These are phyloP conservation scores for Drosophila parvula DNA, from an alignment of 1,140 invertebrate species.

Conservation along the genomic window DNA sequence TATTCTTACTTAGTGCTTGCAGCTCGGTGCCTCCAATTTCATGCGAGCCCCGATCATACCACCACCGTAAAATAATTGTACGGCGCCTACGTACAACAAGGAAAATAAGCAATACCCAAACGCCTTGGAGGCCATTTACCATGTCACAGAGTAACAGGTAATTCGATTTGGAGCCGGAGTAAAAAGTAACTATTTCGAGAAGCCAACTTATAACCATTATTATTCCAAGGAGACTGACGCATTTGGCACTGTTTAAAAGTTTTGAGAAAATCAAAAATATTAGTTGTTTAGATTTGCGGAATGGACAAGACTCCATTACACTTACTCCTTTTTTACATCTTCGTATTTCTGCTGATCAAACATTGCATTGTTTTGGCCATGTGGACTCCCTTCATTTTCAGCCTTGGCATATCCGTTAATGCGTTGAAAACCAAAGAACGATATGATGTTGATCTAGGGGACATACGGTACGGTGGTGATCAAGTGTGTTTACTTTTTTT, in stretches of 20 bases:
- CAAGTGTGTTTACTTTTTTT: neutral
- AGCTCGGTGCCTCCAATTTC: constrained; percentile 69
- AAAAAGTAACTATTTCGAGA: constrained; percentile 80
- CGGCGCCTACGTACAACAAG: constrained; percentile 75
- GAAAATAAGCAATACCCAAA: constrained; percentile 80
- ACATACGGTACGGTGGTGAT: too few species aligned
- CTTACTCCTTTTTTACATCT: constrained; percentile 81
- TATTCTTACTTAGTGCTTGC: constrained; percentile 52
- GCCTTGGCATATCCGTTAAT: constrained; percentile 45
- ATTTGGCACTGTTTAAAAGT: constrained; percentile 64
- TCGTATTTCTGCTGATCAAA: constrained; percentile 75
- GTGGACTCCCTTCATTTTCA: constrained; percentile 41
- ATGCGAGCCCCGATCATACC: constrained; percentile 79
- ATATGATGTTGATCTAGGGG: constrained; percentile 56
- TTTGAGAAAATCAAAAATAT: neutral
- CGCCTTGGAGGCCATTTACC: constrained; percentile 78
- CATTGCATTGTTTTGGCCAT: neutral
- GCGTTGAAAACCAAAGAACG: constrained; percentile 82
- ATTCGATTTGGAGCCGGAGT: constrained; percentile 56
- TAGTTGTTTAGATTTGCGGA: neutral
- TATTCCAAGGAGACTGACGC: constrained; percentile 72
- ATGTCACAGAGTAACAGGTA: constrained; percentile 77
- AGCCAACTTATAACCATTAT: constrained; percentile 79
- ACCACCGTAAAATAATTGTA: constrained; percentile 79
- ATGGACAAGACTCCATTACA: neutral